These are phyloP conservation scores for Watsonalla cultraria DNA, from an alignment of 2,888 invertebrate genomes.

Conservation along the genomic window DNA sequence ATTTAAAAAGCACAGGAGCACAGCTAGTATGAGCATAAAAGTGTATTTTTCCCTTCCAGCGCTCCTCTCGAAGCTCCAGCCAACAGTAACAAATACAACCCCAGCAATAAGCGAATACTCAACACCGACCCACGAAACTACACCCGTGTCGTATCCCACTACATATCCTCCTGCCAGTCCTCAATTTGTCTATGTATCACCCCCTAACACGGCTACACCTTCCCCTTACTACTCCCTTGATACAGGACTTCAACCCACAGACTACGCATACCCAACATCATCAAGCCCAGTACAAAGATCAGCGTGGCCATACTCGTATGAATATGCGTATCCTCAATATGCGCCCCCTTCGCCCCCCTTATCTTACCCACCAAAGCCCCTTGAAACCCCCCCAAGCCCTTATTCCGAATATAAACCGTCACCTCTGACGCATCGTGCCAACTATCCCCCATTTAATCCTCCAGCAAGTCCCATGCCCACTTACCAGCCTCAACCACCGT, in stretches of 20 bases:
- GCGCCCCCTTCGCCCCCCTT: slow-evolving; percentile 7
- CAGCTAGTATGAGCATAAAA: too few species aligned
- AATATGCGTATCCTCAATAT: slow-evolving; percentile 13
- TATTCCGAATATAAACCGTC: slow-evolving; percentile 3
- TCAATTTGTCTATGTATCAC: slow-evolving; percentile 43
- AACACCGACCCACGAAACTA: slow-evolving; percentile 27
- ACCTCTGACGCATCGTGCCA: slow-evolving; percentile 9
- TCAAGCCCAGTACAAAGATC: slow-evolving; percentile 21
- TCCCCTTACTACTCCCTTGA: slow-evolving; percentile 16
- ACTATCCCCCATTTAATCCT: slow-evolving; percentile 3
- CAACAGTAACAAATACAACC: slow-evolving; percentile 10
- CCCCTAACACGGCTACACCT: slow-evolving; percentile 22
- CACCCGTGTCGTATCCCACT: slow-evolving; percentile 28
- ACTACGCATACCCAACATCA: slow-evolving; percentile 20
- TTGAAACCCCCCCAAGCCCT: background rate
- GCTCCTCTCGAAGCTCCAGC: slow-evolving; percentile 13
- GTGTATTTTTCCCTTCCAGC: slow-evolving; percentile 10
- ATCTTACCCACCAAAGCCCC: slow-evolving; percentile 4
- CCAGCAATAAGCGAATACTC: slow-evolving; percentile 22
- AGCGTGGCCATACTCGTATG: slow-evolving; percentile 25
- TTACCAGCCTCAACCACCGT: background rate
- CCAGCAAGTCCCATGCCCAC: background rate
- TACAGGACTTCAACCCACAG: slow-evolving; percentile 18
- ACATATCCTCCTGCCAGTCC: slow-evolving; percentile 18
- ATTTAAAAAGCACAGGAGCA: too few species aligned